Percentiles rank a stretch among this genome's conserved stretches.
phyloP scores from a whole-genome alignment of 2,888 invertebrate species.

The Bugulina stolonifera region DNA sequence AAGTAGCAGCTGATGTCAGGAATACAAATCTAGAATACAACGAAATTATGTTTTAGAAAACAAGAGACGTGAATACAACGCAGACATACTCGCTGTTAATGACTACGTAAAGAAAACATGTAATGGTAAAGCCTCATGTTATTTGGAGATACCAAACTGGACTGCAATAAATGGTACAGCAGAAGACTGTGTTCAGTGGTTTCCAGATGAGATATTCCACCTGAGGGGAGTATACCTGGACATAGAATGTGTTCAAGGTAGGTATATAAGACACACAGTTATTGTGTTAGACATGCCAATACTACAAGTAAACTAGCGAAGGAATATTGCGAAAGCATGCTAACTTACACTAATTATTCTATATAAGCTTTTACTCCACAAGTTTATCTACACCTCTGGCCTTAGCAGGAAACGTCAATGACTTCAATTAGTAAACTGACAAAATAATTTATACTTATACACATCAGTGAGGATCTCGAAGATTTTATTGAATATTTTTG shows the following conservation, averaged over 20 bases:
- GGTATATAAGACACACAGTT: background rate
- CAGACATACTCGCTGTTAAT: background rate
- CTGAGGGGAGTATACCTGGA: conserved; percentile 8
- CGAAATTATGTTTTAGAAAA: background rate
- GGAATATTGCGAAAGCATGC: too few species aligned
- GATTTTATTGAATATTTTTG: too few species aligned
- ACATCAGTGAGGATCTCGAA: too few species aligned
- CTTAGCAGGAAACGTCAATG: too few species aligned
- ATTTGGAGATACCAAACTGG: conserved; percentile 17
- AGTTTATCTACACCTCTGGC: too few species aligned
- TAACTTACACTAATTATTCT: too few species aligned
- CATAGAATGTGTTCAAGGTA: background rate
- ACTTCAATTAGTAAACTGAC: too few species aligned
- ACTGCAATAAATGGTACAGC: background rate
- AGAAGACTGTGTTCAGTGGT: background rate
- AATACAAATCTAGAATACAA: too few species aligned
- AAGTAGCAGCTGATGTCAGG: too few species aligned
- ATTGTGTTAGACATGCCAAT: background rate
- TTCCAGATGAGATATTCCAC: background rate
- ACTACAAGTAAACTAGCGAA: background rate
- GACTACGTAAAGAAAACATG: background rate
- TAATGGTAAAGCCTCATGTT: background rate
- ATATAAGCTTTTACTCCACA: too few species aligned
- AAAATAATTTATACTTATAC: too few species aligned
- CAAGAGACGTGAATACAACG: background rate